Evolutionary conservation across 2,888 invertebrate species (phyloP).

Genomic region (Ariolimax columbianus): DNA sequence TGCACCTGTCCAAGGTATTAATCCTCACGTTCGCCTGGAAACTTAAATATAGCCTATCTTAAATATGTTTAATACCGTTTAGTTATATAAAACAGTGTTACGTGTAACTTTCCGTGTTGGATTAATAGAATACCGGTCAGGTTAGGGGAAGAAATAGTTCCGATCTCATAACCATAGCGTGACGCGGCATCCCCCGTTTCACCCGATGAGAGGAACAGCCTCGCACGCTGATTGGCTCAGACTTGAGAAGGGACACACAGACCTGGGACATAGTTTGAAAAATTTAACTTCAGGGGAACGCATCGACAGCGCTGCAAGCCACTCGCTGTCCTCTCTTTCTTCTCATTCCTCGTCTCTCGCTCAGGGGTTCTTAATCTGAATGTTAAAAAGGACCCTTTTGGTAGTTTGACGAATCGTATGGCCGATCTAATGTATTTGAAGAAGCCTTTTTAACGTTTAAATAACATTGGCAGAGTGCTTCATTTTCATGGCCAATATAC

Average conservation of each 20-base stretch:
- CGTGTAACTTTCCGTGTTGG: background rate
- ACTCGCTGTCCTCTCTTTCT: background rate
- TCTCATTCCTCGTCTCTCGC: background rate
- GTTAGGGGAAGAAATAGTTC: background rate
- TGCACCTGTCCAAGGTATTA: constrained; percentile 45
- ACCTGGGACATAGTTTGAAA: constrained; percentile 16
- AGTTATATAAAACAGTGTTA: background rate
- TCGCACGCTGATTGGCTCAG: constrained; percentile 42
- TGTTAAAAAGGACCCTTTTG: too few species aligned
- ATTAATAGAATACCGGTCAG: background rate
- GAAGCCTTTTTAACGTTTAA: too few species aligned
- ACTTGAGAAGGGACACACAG: constrained; percentile 32
- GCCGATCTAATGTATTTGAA: too few species aligned
- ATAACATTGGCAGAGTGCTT: too few species aligned
- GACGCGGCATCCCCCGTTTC: constrained; percentile 40
- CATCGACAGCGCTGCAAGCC: background rate
- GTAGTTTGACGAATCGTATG: too few species aligned
- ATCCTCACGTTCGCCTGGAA: background rate
- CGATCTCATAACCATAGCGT: background rate
- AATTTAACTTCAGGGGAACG: constrained; percentile 12
- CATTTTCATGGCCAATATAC: too few species aligned
- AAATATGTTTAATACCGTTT: background rate
- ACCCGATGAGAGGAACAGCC: constrained; percentile 30
- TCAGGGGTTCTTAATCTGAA: too few species aligned
- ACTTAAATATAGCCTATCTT: background rate